These are phyloP conservation scores for Ceyx margarethae DNA, from an alignment of 2,113 vertebrate species.

Conservation along the genomic window DNA sequence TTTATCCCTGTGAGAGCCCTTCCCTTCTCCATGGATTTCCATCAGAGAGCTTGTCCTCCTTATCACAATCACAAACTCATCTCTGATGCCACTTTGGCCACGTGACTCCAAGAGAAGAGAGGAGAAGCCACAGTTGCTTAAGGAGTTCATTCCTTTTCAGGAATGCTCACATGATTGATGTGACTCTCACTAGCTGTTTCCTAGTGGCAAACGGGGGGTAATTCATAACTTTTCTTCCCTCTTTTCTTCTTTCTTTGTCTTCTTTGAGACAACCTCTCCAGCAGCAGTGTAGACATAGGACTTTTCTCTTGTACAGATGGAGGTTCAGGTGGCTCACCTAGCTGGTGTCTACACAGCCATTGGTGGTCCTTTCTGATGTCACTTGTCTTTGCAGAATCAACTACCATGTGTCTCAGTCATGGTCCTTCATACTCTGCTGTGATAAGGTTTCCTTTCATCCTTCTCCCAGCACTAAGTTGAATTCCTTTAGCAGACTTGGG, in stretches of 20 bases:
- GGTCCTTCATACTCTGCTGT: not conserved
- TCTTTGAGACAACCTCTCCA: not conserved
- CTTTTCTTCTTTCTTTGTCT: too few species aligned
- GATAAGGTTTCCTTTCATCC: not conserved
- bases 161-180: accelerated
- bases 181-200: not conserved
- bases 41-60: not conserved
- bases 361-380: not conserved
- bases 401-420: not conserved
- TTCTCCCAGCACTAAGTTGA: not conserved
- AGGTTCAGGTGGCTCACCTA: not conserved
- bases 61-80: not conserved
- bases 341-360: too few species aligned
- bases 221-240: not conserved
- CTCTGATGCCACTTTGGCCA: not conserved
- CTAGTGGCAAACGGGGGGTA: not conserved
- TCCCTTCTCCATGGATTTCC: not conserved
- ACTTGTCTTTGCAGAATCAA: not conserved
- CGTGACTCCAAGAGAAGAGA: not conserved
- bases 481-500: not conserved
- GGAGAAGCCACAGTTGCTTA: not conserved
- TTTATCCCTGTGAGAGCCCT: not conserved
- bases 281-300: not conserved
- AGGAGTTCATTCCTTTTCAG: not conserved
- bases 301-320: not conserved